Percentiles rank a stretch among this genome's conserved stretches.
phyloP scores from a whole-genome alignment of 2,797 vertebrate species.

The Ctenochaetus hawaiiensis region DNA sequence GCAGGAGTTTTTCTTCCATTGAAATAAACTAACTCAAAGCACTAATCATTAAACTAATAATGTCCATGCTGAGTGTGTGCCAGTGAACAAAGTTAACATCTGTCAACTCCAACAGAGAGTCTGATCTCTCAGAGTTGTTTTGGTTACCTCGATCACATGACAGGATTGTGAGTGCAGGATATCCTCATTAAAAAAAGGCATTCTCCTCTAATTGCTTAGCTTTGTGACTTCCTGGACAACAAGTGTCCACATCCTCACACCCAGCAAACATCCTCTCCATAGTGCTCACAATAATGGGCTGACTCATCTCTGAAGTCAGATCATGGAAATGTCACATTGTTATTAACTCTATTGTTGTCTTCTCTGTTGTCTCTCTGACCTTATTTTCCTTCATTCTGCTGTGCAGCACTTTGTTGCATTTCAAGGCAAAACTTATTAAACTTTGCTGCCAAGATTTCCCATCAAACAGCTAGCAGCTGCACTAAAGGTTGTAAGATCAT shows the following conservation, averaged over 20 bases:
- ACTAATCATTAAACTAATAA: not conserved
- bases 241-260: slow-evolving; percentile 66
- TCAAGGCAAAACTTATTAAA: not conserved
- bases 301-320: slow-evolving; percentile 48
- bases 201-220: slow-evolving; percentile 68
- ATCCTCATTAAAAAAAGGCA: slow-evolving; percentile 72
- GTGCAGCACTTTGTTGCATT: slow-evolving; percentile 1
- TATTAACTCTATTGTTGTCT: slow-evolving; percentile 17
- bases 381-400: not conserved
- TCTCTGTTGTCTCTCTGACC: slow-evolving; percentile 4
- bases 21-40: not conserved
- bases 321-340: slow-evolving; percentile 44
- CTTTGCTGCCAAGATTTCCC: not conserved
- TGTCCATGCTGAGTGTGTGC: not conserved
- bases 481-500: not conserved
- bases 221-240: slow-evolving; percentile 74
- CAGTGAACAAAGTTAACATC: slow-evolving; percentile 7
- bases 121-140: slow-evolving; percentile 26
- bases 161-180: slow-evolving; percentile 72
- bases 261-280: slow-evolving; percentile 70
- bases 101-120: slow-evolving; percentile 25
- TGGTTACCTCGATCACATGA: slow-evolving; percentile 57
- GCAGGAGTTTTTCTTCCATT: not conserved
- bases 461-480: not conserved
- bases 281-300: slow-evolving; percentile 36